Base-by-base conservation (phyloP, 2,797 vertebrate species). In the Thaleichthys pacificus region DNA sequence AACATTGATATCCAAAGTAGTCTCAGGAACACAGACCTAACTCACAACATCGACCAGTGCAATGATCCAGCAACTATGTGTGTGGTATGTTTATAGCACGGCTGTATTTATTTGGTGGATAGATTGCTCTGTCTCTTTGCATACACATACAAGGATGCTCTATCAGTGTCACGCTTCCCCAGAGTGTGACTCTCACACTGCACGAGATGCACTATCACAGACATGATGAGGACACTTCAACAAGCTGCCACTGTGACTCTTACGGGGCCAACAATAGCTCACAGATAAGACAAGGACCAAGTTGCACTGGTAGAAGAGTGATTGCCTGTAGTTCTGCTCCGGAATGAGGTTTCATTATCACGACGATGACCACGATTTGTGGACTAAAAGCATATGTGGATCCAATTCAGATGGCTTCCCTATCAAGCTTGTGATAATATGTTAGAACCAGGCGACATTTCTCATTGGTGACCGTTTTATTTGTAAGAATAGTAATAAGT, bases 201-300 rank as follows among this genome's bases (percentile, higher is more conserved):
- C 82, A 85, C 32, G 42, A 82, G 78, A 85, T 75, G 76, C 73
- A 76, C 82, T 88, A 89, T 91, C 84, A 72, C 81, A 79, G 78
- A 86, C 72, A 84, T 15, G 74, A 81, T 76, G 78, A 89, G 82
- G 81, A 73, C 87, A 84, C 89, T 92, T 90, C 78, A 89, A 69
- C 70, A 58, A 85, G 80, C 87, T 81, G 84, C 81, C 24, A 58
- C 80, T 82, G 77, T 82, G 80, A 80, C 80, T 84, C 79, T 88
- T 77, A 66, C 67, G 78, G 74, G 74, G 76, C 84, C 84, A 88
- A 87, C 83, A 87, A 82, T 87, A 87, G 83, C 82, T 69, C 74
- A 6, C 56, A 86, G 85, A 88, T 89, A 85, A 90, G 86, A 87
- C 85, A 88, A 85, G 84, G 83, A 82, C 68, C 71, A 56, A 7